Evolutionary conservation across 1,140 invertebrate species (phyloP).

Genomic region (Araneus ventricosus): DNA sequence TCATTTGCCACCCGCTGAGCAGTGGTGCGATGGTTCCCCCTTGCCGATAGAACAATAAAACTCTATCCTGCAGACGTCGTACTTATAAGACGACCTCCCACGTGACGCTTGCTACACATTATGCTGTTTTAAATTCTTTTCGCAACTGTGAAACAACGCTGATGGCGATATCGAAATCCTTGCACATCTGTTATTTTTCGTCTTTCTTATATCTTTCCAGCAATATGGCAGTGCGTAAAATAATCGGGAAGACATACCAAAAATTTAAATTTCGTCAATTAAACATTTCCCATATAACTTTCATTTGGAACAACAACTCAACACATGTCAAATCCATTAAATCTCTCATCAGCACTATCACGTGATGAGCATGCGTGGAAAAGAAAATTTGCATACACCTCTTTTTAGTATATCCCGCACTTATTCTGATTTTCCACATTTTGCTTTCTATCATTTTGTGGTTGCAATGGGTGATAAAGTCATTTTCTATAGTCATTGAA

Average conservation of each 20-base stretch:
- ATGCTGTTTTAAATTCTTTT: too few relatives aligned
- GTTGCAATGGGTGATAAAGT: background rate
- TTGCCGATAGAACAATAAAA: background rate
- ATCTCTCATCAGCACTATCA: background rate
- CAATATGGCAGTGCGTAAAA: background rate
- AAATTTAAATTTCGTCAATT: conserved; percentile 1
- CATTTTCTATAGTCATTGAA: too few relatives aligned
- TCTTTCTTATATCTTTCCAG: background rate
- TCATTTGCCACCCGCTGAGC: too few relatives aligned
- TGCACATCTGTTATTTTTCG: conserved; percentile 1
- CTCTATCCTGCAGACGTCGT: background rate
- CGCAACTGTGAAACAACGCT: too few relatives aligned
- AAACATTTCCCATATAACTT: background rate
- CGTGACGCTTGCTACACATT: too few relatives aligned
- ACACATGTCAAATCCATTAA: background rate
- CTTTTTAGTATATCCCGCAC: background rate
- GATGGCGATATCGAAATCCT: background rate
- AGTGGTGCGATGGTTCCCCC: too few relatives aligned
- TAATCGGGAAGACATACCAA: background rate
- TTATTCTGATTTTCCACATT: background rate
- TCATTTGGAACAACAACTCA: background rate
- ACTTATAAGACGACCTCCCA: background rate
- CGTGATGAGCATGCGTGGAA: background rate
- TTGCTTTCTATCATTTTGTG: too few relatives aligned
- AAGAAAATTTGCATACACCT: background rate